Evolutionary conservation across 2,888 invertebrate species (phyloP), one percentile per base, ranked within the genome.

Genomic region (Dermolepida albohirtum): DNA sequence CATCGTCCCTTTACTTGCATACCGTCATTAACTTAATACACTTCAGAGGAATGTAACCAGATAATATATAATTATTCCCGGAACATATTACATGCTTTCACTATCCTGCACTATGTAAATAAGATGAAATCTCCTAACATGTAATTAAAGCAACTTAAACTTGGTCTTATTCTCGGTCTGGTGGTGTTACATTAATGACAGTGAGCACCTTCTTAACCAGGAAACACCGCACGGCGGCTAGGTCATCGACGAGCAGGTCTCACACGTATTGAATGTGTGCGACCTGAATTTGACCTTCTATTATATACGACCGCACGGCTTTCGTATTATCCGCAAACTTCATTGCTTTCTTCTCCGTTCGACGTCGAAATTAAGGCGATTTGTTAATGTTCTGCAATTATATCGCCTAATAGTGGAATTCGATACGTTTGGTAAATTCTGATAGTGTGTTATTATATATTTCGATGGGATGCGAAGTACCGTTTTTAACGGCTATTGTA

Each of bases 261-360:
- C 50, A 50, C 50, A 50, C 27, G 34, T 50, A 50, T 27, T 50
- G 17, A n/a, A 50, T 50, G 50, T 50, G 50, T 50, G 50, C n/a
- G 50, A 50, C 50, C 50, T 22, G 39, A 54, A 54, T 39, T 54
- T 54, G 54, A 54, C 54, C 54, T 54, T 54, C 39, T 39, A 39
- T 54, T 54, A 54, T 34, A 39, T 54, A 54, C 54, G 39, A 14
- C 14, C 12, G 50, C 16, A 22, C 39, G 54, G 14, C 40, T 39
- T 14, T 12, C 39, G 34, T 39, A 39, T 54, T 54, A 39, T 47
- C 34, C 14, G 47, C 47, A 47, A 16, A 47, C 17, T 47, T 47
- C 14, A 47, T 10, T 10, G 14, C 16, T 47, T 34, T 34, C 34
- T 10, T 34, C 34, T 34, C 6, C 1, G 5, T 34, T 10, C 14